A percentile compares a stretch with the other conserved stretches of the same genome.
Conservation (phyloP, 2,888 invertebrate genomes). For the Xestia c-nigrum region DNA sequence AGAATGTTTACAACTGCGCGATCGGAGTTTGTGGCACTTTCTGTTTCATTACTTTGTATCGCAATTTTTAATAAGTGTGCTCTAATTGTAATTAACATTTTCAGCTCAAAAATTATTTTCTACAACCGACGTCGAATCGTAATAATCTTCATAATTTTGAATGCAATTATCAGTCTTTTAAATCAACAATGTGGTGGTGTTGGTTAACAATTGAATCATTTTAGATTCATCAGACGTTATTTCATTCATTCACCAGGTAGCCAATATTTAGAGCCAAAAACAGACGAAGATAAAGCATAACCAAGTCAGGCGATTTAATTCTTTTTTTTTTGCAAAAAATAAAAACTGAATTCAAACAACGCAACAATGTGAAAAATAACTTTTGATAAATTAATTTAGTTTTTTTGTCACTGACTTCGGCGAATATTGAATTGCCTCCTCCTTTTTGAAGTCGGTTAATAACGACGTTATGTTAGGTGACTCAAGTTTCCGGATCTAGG, state of each 20-base stretch:
- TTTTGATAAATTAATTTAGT: no score
- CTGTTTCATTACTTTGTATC: conserved; percentile 20
- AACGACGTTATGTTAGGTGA: no score
- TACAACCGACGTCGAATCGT: not conserved
- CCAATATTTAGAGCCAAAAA: not conserved
- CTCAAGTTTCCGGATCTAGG: no score
- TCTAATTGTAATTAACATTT: not conserved
- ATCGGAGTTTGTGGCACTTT: conserved; percentile 10
- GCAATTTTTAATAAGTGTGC: not conserved
- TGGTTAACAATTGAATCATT: conserved; percentile 4
- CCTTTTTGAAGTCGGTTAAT: no score
- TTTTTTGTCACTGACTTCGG: no score
- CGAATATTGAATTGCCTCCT: no score
- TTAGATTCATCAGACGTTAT: not conserved
- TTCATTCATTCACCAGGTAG: not conserved
- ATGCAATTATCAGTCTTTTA: not conserved
- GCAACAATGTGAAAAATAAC: no score
- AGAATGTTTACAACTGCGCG: conserved; percentile 17
- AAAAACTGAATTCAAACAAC: no score
- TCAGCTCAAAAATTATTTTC: not conserved
- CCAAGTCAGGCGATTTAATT: not conserved
- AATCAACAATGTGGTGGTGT: not conserved
- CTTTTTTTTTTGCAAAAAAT: no score
- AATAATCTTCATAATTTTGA: not conserved
- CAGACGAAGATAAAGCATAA: not conserved